These are phyloP conservation scores for Pterobdella sp. DNA, from an alignment of 2,888 invertebrate genomes.

Conservation along the genomic window DNA sequence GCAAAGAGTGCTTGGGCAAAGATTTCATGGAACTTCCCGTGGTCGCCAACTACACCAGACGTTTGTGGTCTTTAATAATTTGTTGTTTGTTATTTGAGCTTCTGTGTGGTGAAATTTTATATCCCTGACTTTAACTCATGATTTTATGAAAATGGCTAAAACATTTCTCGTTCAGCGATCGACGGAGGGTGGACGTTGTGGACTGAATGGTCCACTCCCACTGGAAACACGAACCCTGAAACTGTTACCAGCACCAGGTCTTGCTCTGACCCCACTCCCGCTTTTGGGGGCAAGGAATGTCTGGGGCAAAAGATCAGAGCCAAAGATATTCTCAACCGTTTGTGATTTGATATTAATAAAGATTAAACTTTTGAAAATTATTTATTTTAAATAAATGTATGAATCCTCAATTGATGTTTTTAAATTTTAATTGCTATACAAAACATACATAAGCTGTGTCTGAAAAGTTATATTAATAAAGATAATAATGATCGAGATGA, in stretches of 20 bases:
- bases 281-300: constrained; percentile 33
- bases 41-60: not conserved
- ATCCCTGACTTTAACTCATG: no score
- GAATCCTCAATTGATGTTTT: no score
- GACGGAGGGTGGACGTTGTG: constrained; percentile 33
- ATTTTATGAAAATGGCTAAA: no score
- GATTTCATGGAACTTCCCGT: not conserved
- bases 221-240: constrained; percentile 31
- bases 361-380: no score
- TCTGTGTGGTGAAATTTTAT: no score
- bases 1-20: constrained; percentile 19
- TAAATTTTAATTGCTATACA: no score
- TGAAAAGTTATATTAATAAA: no score
- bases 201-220: constrained; percentile 34
- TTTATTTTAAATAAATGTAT: no score
- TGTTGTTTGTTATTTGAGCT: no score
- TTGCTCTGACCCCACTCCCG: constrained; percentile 33
- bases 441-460: no score
- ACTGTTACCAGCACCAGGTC: constrained; percentile 23
- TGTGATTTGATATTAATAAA: not conserved
- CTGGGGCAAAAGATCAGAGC: constrained; percentile 25
- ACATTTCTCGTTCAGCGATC: constrained; percentile 23
- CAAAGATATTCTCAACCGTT: constrained; percentile 10
- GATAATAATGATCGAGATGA: not conserved
- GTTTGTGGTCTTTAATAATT: no score